Evolutionary conservation across 2,888 invertebrate species (phyloP), one percentile per base, ranked within the genome.

Genomic region (Cerastis rubricosa): DNA sequence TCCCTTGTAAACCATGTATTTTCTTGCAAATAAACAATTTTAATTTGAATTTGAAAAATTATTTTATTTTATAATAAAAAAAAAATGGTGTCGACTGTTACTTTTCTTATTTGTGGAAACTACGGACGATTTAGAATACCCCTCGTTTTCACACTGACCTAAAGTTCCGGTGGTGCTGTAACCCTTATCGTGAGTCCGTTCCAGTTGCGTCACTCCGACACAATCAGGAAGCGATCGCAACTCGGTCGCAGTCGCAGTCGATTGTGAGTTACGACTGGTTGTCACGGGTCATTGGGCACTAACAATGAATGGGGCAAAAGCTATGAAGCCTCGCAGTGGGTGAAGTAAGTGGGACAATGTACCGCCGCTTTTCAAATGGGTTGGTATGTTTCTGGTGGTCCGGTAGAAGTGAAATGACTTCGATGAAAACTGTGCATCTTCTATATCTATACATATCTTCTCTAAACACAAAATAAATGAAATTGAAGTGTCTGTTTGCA

Each of bases 271-370:
- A 83, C 88, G 85, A 84, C 69, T 84, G 71, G 72, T 73, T 81
- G 88, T 76, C 82, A 77, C 88, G 87, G 91, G 90, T 91, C 91
- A 90, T 84, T 87, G 84, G 76, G 67, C 70, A 57, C 29, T 66
- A 49, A 91, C 90, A 90, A 91, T 89, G 86, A 76, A 74, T 85
- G 81, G 78, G 76, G 71, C 76, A 84, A 83, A 81, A 81, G 88
- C 74, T 76, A 71, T 80, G 76, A 71, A 74, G 77, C 83, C 81
- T 75, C 71, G n/a, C 72, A 85, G 72, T 85, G 72, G 82, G 84
- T 83, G 76, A 83, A 63, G 29, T 77, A 78, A 84, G 71, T 88
- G 63, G 87, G 74, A 79, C 85, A 76, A 51, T 71, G 54, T 72
- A 47, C 71, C 35, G 69, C 49, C 64, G 63, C 40, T 65, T 35